Conservation (phyloP, 2,797 vertebrate species). For the Bufotes viridis region DNA sequence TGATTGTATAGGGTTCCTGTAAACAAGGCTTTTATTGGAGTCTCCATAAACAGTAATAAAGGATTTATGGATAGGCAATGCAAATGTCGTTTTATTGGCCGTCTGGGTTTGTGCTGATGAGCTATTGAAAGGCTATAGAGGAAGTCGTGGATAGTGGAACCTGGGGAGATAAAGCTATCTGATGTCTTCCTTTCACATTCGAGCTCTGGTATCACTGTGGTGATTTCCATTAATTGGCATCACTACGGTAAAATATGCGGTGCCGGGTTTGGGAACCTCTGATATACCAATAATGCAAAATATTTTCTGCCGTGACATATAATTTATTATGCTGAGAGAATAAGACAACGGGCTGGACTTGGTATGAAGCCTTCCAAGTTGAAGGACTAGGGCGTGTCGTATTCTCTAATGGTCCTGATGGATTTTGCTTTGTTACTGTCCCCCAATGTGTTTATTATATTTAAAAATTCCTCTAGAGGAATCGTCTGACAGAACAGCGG, state of each 20-base stretch:
- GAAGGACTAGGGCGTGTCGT: background rate
- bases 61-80: slow-evolving; percentile 12
- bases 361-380: background rate
- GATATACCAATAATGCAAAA: background rate
- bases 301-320: background rate
- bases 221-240: background rate
- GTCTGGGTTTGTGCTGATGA: slow-evolving; percentile 25
- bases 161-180: background rate
- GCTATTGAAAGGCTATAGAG: background rate
- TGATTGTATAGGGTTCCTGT: slow-evolving; percentile 30
- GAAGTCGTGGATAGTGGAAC: background rate
- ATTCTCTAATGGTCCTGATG: background rate
- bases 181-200: background rate
- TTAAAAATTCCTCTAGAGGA: background rate
- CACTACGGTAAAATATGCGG: too few species aligned
- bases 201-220: background rate
- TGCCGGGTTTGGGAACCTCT: background rate
- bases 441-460: background rate
- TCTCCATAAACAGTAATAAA: slow-evolving; percentile 12
- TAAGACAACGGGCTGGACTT: background rate
- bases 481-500: background rate
- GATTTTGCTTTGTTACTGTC: background rate
- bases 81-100: slow-evolving; percentile 29
- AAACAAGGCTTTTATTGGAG: slow-evolving; percentile 33
- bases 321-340: background rate